Base-by-base conservation (phyloP, 2,888 invertebrate genomes). In the Aproaerema taeniolella region DNA sequence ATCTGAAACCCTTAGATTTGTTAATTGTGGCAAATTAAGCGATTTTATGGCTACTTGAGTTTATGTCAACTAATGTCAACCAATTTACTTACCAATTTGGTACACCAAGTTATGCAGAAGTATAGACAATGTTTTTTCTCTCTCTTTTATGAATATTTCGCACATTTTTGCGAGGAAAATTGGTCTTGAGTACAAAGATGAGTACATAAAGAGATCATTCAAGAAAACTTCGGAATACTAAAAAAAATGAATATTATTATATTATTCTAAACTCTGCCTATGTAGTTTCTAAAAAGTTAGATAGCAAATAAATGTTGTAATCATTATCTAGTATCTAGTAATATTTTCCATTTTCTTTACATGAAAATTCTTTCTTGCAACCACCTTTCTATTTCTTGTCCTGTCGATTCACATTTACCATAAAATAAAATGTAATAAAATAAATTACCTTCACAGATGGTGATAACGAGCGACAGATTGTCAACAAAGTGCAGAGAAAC, bases 381-480 rank as follows among this genome's bases (percentile, higher is more conserved):
- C 20, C 4, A 8, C 20, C 20, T 20, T 6, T 8, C 8, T 6
- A 20, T 6, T 20, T 20, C 4, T 20, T 20, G 20, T 20, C 8
- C n/a, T n/a, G n/a, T n/a, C n/a, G n/a, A n/a, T n/a, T n/a, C n/a
- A n/a, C n/a, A n/a, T n/a, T n/a, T n/a, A n/a, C n/a, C n/a, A n/a
- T n/a, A n/a, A n/a, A n/a, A n/a, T n/a, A n/a, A n/a, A n/a, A n/a
- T n/a, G n/a, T 20, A 6, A 6, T 20, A 6, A 8, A 20, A 20
- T 20, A 20, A 38, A 9, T 40, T 59, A 78, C 77, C 57, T 64
- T 64, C 14, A 74, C 38, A 10, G 67, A 61, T 10, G 77, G 76
- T 1, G 76, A 75, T 39, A 78, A 44, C 1, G 56, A 58, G 52
- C 74, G 58, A 42, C 77, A 77, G 46, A 77, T 68, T 10, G 49